Percentiles rank a stretch among this genome's conserved stretches.
phyloP scores from a whole-genome alignment of 2,888 invertebrate species.

The Polymixis lichenea region DNA sequence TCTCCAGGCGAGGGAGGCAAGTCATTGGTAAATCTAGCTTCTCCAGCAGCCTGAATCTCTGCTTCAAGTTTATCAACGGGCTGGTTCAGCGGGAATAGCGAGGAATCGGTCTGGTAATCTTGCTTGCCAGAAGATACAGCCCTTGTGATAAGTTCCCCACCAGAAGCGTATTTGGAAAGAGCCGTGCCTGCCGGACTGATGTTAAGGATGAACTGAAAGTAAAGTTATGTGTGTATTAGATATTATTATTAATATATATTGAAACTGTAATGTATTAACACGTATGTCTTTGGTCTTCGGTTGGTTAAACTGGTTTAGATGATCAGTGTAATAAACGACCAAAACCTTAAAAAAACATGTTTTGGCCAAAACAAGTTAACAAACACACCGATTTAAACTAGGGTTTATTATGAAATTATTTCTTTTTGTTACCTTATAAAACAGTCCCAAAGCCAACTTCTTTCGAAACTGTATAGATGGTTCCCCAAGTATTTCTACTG shows the following conservation, averaged over 20 bases:
- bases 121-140: constrained; percentile 91
- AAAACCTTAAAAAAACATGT: no score
- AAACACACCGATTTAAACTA: background rate
- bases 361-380: no score
- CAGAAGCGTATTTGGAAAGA: constrained; percentile 84
- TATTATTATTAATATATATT: background rate
- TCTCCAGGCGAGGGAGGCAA: constrained; percentile 90
- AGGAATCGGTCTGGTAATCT: constrained; percentile 91
- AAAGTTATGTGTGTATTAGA: background rate
- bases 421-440: constrained; percentile 93
- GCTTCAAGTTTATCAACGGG: constrained; percentile 92
- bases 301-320: no score
- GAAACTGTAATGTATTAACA: no score
- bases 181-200: constrained; percentile 84
- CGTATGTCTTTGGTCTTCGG: no score
- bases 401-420: background rate
- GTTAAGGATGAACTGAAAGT: constrained; percentile 89
- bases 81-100: constrained; percentile 92
- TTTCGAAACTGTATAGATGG: constrained; percentile 92
- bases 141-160: constrained; percentile 88
- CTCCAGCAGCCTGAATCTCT: constrained; percentile 91
- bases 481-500: constrained; percentile 92
- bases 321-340: no score
- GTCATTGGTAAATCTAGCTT: constrained; percentile 93
- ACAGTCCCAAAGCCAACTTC: constrained; percentile 93